Evolutionary conservation across 2,113 vertebrate species (phyloP).

Genomic region (Hiodon tergisus): DNA sequence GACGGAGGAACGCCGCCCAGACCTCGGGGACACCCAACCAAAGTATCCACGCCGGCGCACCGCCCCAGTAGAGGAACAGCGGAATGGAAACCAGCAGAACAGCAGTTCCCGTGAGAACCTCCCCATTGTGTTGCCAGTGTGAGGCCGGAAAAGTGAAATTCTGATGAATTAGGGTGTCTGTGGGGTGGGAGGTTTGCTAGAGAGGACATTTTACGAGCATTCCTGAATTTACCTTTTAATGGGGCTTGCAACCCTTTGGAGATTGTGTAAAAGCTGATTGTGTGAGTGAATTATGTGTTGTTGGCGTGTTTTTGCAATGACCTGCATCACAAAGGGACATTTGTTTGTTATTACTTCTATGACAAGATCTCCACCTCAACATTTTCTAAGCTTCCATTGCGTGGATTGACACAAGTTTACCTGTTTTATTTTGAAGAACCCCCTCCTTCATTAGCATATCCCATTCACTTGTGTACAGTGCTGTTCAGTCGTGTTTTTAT

Average conservation of each 20-base stretch:
- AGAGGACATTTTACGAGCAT: no score
- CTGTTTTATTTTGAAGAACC: no score
- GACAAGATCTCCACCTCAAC: background rate
- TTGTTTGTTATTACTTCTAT: conserved; percentile 19
- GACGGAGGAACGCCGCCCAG: conserved; percentile 26
- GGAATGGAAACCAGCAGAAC: background rate
- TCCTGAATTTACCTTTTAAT: background rate
- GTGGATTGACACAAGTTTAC: no score
- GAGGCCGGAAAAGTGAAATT: no score
- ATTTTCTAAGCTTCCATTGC: no score
- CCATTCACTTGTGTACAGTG: background rate
- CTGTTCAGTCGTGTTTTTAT: background rate
- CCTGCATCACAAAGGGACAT: conserved; percentile 5
- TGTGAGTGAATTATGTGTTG: conserved; percentile 12
- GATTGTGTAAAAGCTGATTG: conserved; percentile 17
- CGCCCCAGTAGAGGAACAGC: background rate
- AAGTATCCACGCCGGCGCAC: background rate
- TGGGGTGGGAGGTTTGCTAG: no score
- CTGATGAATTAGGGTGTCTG: no score
- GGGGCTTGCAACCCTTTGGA: conserved; percentile 12
- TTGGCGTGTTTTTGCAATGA: conserved; percentile 21
- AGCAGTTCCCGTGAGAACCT: background rate
- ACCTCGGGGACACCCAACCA: conserved; percentile 1
- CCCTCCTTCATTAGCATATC: no score
- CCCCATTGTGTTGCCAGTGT: background rate